Evolutionary conservation across 2,888 invertebrate species (phyloP).

Genomic region (Eilema sororculum): DNA sequence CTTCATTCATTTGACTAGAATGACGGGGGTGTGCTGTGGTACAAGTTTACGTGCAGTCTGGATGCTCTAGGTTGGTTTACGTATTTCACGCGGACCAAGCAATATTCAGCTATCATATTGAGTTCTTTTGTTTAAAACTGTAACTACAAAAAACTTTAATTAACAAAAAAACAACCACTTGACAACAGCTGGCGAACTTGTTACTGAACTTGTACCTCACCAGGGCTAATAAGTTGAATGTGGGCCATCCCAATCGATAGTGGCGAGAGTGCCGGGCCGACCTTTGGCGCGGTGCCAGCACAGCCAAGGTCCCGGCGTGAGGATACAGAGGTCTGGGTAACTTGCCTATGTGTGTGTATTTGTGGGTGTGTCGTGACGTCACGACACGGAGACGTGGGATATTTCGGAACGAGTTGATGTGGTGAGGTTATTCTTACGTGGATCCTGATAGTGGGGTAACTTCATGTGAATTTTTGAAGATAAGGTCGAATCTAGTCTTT

Average conservation of each 20-base stretch:
- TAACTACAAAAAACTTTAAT: background rate
- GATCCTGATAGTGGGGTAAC: background rate
- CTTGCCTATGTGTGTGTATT: slow-evolving; percentile 16
- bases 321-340: slow-evolving; percentile 26
- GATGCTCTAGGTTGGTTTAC: too few species aligned
- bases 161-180: background rate
- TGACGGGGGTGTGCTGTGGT: too few species aligned
- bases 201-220: slow-evolving; percentile 24
- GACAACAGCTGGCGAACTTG: slow-evolving; percentile 11
- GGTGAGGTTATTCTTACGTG: slow-evolving; percentile 19
- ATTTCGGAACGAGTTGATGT: background rate
- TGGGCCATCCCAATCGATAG: slow-evolving; percentile 57
- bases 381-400: slow-evolving; percentile 21
- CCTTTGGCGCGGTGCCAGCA: slow-evolving; percentile 53
- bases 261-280: slow-evolving; percentile 58
- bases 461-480: background rate
- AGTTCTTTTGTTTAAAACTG: background rate
- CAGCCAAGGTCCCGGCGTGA: slow-evolving; percentile 47
- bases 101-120: background rate
- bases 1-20: too few species aligned
- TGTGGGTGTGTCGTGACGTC: slow-evolving; percentile 22
- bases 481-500: background rate
- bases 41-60: too few species aligned
- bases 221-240: slow-evolving; percentile 30
- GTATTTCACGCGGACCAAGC: background rate